These are phyloP conservation scores for Oenanthe oenanthe DNA, from an alignment of 2,113 vertebrate genomes.

Conservation along the genomic window DNA sequence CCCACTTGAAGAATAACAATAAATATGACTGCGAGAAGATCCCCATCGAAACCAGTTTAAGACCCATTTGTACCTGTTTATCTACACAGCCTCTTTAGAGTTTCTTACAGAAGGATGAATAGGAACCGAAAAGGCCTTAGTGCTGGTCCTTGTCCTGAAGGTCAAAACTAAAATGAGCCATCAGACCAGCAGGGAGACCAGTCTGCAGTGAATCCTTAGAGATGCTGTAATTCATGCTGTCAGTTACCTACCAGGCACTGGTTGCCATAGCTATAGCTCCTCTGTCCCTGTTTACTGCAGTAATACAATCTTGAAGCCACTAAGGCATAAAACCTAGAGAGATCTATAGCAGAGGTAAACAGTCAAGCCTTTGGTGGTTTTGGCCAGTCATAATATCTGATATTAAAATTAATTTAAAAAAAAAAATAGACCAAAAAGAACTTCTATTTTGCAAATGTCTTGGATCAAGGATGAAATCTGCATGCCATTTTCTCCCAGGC, in stretches of 20 bases:
- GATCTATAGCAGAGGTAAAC: neutral
- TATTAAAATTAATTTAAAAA: neutral
- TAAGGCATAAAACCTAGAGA: neutral
- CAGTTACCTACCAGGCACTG: neutral
- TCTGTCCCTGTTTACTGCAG: neutral
- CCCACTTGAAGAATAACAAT: neutral
- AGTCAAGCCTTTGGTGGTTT: neutral
- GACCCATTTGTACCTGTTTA: neutral
- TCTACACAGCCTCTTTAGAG: neutral
- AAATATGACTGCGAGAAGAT: neutral
- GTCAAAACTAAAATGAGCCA: neutral
- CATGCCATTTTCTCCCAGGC: neutral
- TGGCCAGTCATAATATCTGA: neutral
- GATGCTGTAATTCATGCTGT: neutral
- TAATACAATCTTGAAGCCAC: neutral
- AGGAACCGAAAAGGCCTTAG: neutral
- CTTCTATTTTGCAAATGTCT: neutral
- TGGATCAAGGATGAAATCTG: neutral
- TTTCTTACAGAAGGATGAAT: neutral
- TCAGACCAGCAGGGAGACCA: neutral
- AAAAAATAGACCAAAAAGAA: neutral
- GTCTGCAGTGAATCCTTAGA: neutral
- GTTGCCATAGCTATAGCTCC: conserved; percentile 38
- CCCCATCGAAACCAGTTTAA: neutral
- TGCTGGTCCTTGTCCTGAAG: neutral